phyloP scores from a whole-genome alignment of 2,113 vertebrate species.

The Platysternon megacephalum region DNA sequence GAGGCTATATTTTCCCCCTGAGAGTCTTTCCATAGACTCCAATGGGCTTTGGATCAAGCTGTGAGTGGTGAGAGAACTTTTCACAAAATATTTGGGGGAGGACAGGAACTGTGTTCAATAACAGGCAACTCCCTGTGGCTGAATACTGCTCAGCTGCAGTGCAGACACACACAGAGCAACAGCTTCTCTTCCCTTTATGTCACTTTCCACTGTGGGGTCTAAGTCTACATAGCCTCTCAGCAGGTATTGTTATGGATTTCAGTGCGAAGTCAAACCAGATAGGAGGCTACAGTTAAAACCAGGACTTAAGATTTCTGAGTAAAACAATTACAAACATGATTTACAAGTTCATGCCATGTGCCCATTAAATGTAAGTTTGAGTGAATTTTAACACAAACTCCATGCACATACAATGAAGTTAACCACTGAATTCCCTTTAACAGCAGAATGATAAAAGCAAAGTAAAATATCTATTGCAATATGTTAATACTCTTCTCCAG shows the following conservation, averaged over 20 bases:
- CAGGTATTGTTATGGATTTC: neutral
- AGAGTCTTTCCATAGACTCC: neutral
- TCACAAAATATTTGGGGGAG: neutral
- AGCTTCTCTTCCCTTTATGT: neutral
- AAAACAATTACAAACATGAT: constrained; percentile 21
- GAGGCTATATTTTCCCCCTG: neutral
- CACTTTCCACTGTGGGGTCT: constrained; percentile 1
- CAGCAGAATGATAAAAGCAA: neutral
- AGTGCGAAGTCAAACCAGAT: neutral
- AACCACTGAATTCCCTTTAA: neutral
- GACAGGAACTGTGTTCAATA: neutral
- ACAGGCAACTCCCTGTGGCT: neutral
- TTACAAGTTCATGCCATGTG: neutral
- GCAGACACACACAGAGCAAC: neutral
- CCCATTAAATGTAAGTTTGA: neutral
- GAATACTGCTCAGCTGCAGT: neutral
- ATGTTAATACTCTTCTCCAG: neutral
- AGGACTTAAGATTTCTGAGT: constrained; percentile 13
- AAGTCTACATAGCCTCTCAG: neutral
- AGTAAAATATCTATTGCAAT: neutral
- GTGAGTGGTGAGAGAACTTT: neutral
- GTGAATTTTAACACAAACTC: neutral
- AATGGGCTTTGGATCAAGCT: neutral
- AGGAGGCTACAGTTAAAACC: neutral
- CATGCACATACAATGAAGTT: neutral